Evolutionary conservation across 1,140 invertebrate species (phyloP).

Genomic region (Euschistus heros): DNA sequence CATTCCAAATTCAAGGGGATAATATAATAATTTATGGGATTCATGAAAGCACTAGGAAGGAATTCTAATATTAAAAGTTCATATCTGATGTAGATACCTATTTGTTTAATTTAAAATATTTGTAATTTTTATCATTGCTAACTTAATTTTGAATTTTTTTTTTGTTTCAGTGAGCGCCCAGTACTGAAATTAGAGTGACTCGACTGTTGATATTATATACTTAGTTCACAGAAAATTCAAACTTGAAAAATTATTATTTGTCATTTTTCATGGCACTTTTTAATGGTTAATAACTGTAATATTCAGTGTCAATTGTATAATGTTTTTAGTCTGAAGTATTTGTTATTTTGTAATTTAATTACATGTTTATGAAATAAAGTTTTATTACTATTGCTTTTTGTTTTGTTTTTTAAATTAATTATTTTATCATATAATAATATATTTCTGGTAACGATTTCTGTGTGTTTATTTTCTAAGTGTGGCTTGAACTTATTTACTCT

Average conservation of each 20-base stretch:
- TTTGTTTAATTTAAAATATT: too few relatives aligned
- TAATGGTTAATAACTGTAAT: constrained; percentile 4
- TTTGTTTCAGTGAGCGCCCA: constrained; percentile 4
- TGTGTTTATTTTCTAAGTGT: background rate
- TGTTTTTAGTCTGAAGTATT: constrained; percentile 17
- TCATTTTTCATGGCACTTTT: background rate
- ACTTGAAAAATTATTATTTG: background rate
- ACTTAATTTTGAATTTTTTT: background rate
- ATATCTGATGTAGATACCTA: too few relatives aligned
- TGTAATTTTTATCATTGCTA: too few relatives aligned
- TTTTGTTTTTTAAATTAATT: background rate
- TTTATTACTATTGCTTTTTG: constrained; percentile 22
- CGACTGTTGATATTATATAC: too few relatives aligned
- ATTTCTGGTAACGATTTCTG: background rate
- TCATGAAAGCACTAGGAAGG: too few relatives aligned
- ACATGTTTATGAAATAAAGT: constrained; percentile 20
- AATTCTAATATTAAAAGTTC: too few relatives aligned
- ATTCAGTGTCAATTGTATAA: background rate
- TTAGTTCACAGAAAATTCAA: too few relatives aligned
- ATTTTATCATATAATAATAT: background rate
- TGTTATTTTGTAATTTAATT: constrained; percentile 25
- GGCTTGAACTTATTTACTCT: background rate
- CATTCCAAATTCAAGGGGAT: too few relatives aligned
- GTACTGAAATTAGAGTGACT: background rate
- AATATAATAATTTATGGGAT: too few relatives aligned